A percentile compares a stretch with the other conserved stretches of the same genome.
Evolutionary conservation across 2,888 invertebrate species (phyloP).

Genomic region (Andrena bicolor): DNA sequence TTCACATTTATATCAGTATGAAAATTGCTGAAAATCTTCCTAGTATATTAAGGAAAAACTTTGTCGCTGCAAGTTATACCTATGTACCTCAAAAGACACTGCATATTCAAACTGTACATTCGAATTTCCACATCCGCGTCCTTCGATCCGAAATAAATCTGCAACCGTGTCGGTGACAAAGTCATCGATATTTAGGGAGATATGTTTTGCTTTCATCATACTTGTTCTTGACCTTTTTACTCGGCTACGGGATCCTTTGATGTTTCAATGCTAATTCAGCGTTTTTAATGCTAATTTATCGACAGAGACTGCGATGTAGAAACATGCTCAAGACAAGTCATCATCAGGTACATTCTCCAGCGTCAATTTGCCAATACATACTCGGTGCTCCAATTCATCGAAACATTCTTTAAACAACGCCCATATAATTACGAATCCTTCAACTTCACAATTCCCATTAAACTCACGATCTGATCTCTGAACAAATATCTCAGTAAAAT

Average conservation of each 20-base stretch:
- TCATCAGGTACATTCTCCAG: background rate
- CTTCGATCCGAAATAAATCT: conserved; percentile 42
- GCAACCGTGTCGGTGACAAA: conserved; percentile 23
- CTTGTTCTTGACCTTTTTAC: conserved; percentile 54
- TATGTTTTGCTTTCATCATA: conserved; percentile 38
- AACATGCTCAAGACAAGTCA: background rate
- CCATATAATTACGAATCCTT: no score
- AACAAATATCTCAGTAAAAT: no score
- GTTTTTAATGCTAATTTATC: conserved; percentile 40
- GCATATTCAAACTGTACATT: conserved; percentile 7
- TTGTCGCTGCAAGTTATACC: no score
- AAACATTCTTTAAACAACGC: no score
- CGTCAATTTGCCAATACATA: conserved; percentile 7
- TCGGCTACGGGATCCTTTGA: background rate
- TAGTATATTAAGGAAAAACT: no score
- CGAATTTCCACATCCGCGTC: conserved; percentile 16
- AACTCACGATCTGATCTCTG: no score
- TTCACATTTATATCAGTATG: no score
- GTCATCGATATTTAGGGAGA: conserved; percentile 59
- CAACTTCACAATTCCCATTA: no score
- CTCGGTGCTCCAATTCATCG: background rate
- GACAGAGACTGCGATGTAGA: background rate
- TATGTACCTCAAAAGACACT: background rate
- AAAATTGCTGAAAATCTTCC: no score
- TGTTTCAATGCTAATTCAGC: conserved; percentile 16